Evolutionary conservation across 2,888 invertebrate species (phyloP).

Genomic region (Rhingia campestris): DNA sequence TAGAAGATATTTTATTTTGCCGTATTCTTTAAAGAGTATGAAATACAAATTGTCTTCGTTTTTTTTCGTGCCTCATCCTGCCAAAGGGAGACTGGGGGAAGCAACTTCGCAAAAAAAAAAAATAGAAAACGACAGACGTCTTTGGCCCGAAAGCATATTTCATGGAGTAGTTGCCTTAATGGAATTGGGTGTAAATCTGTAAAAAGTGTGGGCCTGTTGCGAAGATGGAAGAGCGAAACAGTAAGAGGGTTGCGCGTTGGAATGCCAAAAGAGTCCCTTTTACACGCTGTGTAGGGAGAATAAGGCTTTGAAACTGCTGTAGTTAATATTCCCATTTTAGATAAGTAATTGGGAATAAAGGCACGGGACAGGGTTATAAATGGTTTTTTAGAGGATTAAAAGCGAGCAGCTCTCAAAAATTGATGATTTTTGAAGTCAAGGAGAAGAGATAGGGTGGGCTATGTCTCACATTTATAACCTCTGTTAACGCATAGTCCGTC

Average conservation of each 20-base stretch:
- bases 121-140: conserved; percentile 56
- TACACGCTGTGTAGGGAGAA: not conserved
- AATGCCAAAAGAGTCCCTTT: conserved; percentile 27
- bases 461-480: too few relatives aligned
- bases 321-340: conserved; percentile 56
- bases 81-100: not conserved
- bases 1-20: conserved; percentile 46
- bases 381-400: conserved; percentile 11
- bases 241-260: not conserved
- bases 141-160: conserved; percentile 67
- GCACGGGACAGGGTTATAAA: conserved; percentile 13
- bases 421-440: not conserved
- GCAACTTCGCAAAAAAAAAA: not conserved
- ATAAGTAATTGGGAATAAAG: conserved; percentile 53
- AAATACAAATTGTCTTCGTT: conserved; percentile 46
- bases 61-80: conserved; percentile 5
- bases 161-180: conserved; percentile 59
- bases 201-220: conserved; percentile 6
- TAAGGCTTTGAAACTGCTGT: conserved; percentile 42
- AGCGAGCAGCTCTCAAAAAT: not conserved
- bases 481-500: too few relatives aligned
- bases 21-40: conserved; percentile 47
- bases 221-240: not conserved
- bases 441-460: too few relatives aligned
- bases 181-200: conserved; percentile 67